These are phyloP conservation scores for Scleropages formosus DNA, from an alignment of 2,797 vertebrate genomes.

Conservation along the genomic window DNA sequence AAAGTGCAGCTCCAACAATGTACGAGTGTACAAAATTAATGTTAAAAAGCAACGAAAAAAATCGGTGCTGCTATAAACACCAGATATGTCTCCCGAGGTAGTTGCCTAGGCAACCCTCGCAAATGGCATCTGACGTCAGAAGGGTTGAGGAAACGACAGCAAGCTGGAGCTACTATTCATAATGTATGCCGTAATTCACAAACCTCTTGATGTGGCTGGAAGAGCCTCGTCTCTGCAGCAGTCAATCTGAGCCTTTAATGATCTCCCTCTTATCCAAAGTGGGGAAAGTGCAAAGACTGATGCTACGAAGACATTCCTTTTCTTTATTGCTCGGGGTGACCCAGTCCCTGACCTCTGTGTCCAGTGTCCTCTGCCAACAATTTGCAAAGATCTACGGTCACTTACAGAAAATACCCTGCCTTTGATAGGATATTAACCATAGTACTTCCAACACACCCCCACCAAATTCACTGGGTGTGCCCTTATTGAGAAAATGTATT, in stretches of 20 bases:
- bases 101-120: constrained; percentile 9
- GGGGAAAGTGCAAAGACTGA: background rate
- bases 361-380: background rate
- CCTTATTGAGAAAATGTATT: no score
- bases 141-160: background rate
- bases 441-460: no score
- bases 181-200: background rate
- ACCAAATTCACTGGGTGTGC: no score
- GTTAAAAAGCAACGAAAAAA: background rate
- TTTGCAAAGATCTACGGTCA: no score
- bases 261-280: no score
- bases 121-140: constrained; percentile 13
- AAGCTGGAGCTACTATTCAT: background rate
- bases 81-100: constrained; percentile 1
- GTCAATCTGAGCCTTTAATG: background rate
- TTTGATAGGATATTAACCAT: no score
- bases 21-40: background rate
- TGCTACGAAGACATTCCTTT: background rate
- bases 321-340: background rate
- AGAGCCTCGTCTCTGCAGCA: background rate
- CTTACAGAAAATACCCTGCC: no score
- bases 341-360: background rate
- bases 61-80: background rate
- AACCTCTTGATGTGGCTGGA: background rate
- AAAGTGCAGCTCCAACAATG: background rate